Evolutionary conservation across 2,113 vertebrate genomes (phyloP).

Genomic region (Buteo buteo): DNA sequence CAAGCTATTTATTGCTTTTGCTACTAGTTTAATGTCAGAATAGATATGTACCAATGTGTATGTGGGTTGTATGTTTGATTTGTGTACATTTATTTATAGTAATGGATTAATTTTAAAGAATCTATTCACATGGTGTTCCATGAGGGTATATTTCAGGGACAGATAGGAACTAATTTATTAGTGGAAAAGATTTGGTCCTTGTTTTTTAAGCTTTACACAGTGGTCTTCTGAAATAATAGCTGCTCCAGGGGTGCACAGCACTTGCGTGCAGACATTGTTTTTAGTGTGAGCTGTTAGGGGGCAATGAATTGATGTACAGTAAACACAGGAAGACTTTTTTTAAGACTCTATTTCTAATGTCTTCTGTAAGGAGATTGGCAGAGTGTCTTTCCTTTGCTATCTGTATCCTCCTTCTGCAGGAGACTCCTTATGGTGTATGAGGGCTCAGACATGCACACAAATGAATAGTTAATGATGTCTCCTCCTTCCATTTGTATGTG

Average conservation of each 20-base stretch:
- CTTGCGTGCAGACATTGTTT: neutral
- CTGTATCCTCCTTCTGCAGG: neutral
- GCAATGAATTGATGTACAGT: neutral
- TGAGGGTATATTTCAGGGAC: neutral
- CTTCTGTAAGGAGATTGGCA: neutral
- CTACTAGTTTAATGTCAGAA: neutral
- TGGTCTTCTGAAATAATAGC: neutral
- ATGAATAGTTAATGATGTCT: neutral
- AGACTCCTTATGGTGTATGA: neutral
- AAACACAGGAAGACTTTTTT: neutral
- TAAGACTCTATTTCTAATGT: neutral
- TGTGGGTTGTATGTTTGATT: neutral
- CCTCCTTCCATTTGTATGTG: neutral
- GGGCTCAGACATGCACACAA: neutral
- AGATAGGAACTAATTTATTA: neutral
- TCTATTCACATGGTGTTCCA: neutral
- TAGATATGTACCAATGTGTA: neutral
- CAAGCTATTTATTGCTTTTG: neutral
- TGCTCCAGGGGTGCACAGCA: neutral
- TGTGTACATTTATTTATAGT: neutral
- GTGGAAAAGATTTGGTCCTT: neutral
- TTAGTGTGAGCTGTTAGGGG: neutral
- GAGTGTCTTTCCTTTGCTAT: neutral
- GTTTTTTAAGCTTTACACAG: neutral
- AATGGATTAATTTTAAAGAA: neutral